Evolutionary conservation across 2,888 invertebrate species (phyloP).

Genomic region (Cheilosia urbana): DNA sequence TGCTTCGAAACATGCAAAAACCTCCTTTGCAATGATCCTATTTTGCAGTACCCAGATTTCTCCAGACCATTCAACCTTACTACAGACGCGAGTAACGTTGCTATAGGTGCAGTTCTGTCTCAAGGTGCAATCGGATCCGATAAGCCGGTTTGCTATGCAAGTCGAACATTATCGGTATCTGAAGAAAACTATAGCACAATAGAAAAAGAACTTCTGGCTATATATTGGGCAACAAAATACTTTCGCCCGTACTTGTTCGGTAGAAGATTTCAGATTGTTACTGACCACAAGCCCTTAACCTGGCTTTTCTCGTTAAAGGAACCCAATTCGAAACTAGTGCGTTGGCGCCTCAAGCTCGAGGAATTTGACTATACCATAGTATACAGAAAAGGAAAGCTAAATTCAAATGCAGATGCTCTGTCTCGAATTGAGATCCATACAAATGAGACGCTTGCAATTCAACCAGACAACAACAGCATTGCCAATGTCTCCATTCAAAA

Average conservation of each 20-base stretch:
- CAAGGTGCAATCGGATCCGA: constrained; percentile 14
- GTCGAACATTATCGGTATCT: constrained; percentile 6
- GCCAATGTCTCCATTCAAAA: too few species aligned
- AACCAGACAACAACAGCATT: too few species aligned
- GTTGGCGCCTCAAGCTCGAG: neutral
- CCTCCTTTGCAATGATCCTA: constrained; percentile 73
- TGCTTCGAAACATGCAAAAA: constrained; percentile 50
- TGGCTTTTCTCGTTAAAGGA: neutral
- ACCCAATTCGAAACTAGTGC: neutral
- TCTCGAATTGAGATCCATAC: neutral
- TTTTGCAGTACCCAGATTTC: constrained; percentile 79
- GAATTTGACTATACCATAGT: neutral
- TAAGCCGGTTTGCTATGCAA: constrained; percentile 13
- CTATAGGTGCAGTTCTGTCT: constrained; percentile 8
- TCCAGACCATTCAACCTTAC: constrained; percentile 76
- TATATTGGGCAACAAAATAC: too few species aligned
- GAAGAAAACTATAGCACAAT: constrained; percentile 76
- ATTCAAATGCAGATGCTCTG: too few species aligned
- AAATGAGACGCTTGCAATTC: neutral
- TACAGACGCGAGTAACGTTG: constrained; percentile 77
- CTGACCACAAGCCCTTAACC: too few species aligned
- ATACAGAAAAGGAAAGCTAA: neutral
- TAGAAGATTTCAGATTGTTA: too few species aligned
- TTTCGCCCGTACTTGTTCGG: too few species aligned
- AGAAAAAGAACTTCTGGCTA: too few species aligned